These are phyloP conservation scores for Latrodectus geometricus DNA, from an alignment of 1,140 invertebrate genomes.

Conservation along the genomic window DNA sequence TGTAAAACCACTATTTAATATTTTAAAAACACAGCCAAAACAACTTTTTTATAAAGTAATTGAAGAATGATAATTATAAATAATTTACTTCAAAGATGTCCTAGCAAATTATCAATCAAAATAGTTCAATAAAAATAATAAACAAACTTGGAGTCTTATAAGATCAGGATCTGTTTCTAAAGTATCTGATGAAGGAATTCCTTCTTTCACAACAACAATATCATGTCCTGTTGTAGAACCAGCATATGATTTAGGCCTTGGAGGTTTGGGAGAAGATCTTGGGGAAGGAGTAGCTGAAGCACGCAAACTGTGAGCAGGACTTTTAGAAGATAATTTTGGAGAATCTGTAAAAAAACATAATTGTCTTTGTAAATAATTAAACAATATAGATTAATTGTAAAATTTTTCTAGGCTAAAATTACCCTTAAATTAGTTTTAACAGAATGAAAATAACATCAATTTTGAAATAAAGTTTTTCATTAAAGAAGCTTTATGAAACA, in stretches of 20 bases:
- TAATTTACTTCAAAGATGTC: too few relatives aligned
- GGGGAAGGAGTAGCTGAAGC: conserved; percentile 58
- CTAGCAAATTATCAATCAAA: too few relatives aligned
- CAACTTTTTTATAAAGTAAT: too few relatives aligned
- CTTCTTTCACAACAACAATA: conserved; percentile 88
- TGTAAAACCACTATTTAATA: too few relatives aligned
- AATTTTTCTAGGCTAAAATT: background rate
- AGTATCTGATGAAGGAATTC: conserved; percentile 72
- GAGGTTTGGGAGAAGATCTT: conserved; percentile 54
- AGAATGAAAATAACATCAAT: background rate
- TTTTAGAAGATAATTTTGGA: conserved; percentile 58
- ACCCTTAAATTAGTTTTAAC: background rate
- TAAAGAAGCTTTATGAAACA: too few relatives aligned
- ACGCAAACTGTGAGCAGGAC: conserved; percentile 57
- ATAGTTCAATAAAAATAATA: conserved; percentile 1
- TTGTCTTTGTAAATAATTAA: background rate
- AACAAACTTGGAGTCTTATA: conserved; percentile 76
- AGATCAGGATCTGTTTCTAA: conserved; percentile 85
- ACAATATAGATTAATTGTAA: background rate
- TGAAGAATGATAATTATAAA: too few relatives aligned
- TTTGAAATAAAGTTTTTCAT: background rate
- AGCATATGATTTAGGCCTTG: conserved; percentile 58
- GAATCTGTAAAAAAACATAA: conserved; percentile 33
- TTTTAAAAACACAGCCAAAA: too few relatives aligned
- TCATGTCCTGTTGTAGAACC: conserved; percentile 66